Percentiles rank a stretch among this genome's conserved stretches.
phyloP scores from a whole-genome alignment of 2,888 invertebrate genomes.

The Pardosa pseudoannulata region DNA sequence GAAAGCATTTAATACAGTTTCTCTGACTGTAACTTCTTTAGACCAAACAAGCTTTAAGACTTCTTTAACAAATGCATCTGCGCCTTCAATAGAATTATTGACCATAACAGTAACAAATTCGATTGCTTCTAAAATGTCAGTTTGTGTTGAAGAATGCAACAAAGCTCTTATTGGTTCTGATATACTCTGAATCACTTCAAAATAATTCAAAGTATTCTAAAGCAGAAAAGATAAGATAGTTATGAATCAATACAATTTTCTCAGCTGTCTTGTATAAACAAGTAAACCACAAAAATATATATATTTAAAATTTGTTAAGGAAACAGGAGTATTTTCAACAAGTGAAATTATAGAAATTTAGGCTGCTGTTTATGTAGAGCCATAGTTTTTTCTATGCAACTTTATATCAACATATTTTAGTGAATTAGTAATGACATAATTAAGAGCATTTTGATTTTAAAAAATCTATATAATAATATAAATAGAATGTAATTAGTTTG shows the following conservation, averaged over 20 bases:
- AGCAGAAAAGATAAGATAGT: constrained; percentile 61
- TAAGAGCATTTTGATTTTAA: too few species aligned
- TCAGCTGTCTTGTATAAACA: too few species aligned
- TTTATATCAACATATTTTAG: too few species aligned
- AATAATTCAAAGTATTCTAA: constrained; percentile 80
- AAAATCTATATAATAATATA: too few species aligned
- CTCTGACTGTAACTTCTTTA: constrained; percentile 84
- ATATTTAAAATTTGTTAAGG: too few species aligned
- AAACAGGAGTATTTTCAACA: too few species aligned
- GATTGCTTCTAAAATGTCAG: constrained; percentile 92
- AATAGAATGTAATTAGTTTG: too few species aligned
- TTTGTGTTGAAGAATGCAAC: constrained; percentile 81
- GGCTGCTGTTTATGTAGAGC: too few species aligned
- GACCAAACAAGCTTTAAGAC: constrained; percentile 89
- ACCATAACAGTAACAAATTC: constrained; percentile 79
- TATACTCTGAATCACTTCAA: constrained; percentile 80
- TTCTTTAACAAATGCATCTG: constrained; percentile 77
- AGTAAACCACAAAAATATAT: neutral
- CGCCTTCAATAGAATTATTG: constrained; percentile 67
- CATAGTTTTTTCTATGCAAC: too few species aligned
- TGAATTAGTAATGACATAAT: too few species aligned
- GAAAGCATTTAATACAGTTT: constrained; percentile 87
- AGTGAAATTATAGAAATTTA: too few species aligned
- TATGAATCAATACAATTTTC: too few species aligned
- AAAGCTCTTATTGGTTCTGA: constrained; percentile 85